Conservation (phyloP, 2,113 vertebrate species). For the Grallaria varia region DNA sequence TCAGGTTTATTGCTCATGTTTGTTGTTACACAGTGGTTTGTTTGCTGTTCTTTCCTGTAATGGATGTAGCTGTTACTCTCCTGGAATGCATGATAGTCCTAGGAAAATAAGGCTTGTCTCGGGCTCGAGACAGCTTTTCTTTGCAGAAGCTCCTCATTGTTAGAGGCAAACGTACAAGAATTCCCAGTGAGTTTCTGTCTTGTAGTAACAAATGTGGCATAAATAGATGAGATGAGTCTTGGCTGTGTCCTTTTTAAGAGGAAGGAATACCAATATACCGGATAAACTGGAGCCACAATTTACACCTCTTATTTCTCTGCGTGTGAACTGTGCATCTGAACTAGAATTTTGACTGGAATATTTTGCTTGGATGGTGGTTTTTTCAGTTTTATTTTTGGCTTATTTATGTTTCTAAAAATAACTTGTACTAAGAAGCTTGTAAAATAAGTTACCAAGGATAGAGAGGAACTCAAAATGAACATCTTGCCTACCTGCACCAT, state of each 20-base stretch:
- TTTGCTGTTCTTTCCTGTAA: neutral
- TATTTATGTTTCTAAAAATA: neutral
- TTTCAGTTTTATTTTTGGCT: neutral
- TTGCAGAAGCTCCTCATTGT: rapidly evolving
- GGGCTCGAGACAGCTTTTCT: neutral
- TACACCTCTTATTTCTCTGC: neutral
- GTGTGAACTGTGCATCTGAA: neutral
- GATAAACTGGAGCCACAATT: neutral
- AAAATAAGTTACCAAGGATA: neutral
- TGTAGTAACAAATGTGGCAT: neutral
- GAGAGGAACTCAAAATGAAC: neutral
- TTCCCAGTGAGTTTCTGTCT: neutral
- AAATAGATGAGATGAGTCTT: neutral
- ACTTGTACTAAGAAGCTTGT: neutral
- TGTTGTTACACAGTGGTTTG: neutral
- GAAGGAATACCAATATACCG: neutral
- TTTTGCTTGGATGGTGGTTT: rapidly evolving
- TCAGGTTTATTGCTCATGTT: neutral
- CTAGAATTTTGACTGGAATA: neutral
- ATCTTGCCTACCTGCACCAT: neutral
- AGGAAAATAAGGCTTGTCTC: neutral
- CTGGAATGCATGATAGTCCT: neutral
- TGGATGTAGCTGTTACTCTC: neutral
- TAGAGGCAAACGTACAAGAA: neutral
- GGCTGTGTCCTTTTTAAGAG: neutral